Base-by-base conservation (phyloP, 2,797 vertebrate genomes). In the Selene dorsalis region DNA sequence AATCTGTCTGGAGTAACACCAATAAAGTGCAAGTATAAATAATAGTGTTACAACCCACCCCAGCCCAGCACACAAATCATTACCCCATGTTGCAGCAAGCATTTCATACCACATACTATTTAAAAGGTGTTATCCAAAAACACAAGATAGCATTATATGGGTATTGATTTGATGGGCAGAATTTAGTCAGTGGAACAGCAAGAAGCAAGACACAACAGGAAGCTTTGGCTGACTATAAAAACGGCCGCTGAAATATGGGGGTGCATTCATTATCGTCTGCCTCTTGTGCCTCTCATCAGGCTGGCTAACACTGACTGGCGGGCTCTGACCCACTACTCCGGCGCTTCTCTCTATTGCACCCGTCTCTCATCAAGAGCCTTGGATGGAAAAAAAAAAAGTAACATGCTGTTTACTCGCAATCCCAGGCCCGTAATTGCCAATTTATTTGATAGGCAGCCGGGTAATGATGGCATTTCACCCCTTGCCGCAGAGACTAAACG, bases 391-490 rank as follows among this genome's bases (percentile, higher is more conserved):
- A 90, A 92, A 85, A 32, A 32, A 83, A 92, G 96, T 95, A 97
- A 96, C 95, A 93, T 95, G 95, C 96, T 98, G 97, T 98, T 98
- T 98, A 97, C 96, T 95, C 65, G 96, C 96, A 97, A 97, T 96
- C 96, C 94, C 93, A 95, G 95, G 95, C 95, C 96, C 95, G 93
- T 99, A 99, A 99, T 99, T 99, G 97, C 94, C 97, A 99, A 99
- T 99, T 99, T 99, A 99, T 98, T 97, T 98, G 98, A 99, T 98
- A 98, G 97, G 97, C 97, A 99, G 97, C 96, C 94, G 96, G 96
- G 96, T 98, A 99, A 99, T 98, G 98, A 98, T 97, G 97, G 97
- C 96, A 97, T 98, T 97, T 98, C 94, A 95, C 96, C 96, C 96
- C 95, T 90, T 94, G 95, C 95, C 90, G 91, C 95, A 96, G 96